A percentile compares a stretch with the other conserved stretches of the same genome.
Evolutionary conservation across 1,140 invertebrate genomes (phyloP).

Genomic region (Leptoteleia sp.): DNA sequence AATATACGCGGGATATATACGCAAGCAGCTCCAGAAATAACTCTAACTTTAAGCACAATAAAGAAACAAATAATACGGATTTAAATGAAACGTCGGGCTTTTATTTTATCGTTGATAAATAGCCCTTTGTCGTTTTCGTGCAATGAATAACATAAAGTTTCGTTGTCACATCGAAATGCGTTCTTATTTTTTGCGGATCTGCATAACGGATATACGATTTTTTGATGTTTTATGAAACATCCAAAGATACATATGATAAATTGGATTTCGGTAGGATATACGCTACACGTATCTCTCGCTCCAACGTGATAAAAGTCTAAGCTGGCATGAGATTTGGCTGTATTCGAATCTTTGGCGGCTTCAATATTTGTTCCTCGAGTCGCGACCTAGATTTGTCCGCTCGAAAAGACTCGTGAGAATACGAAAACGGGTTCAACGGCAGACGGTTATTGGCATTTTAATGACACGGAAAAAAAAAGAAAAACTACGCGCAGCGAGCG

Average conservation of each 20-base stretch:
- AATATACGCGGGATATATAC: too few species aligned
- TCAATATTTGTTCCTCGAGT: conserved; percentile 63
- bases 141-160: conserved; percentile 53
- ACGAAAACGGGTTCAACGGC: conserved; percentile 53
- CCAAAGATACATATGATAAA: conserved; percentile 61
- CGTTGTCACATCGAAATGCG: too few species aligned
- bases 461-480: conserved; percentile 29
- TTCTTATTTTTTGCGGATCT: too few species aligned
- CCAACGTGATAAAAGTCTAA: conserved; percentile 65
- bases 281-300: conserved; percentile 63
- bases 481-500: too few species aligned
- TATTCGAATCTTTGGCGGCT: conserved; percentile 71
- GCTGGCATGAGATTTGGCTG: conserved; percentile 71
- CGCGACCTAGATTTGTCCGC: conserved; percentile 65
- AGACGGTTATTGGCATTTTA: conserved; percentile 66
- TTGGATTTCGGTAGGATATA: conserved; percentile 63
- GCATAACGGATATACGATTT: too few species aligned
- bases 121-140: conserved; percentile 2
- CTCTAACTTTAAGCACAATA: not conserved
- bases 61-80: not conserved
- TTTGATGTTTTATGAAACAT: conserved; percentile 61
- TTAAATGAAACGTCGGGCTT: conserved; percentile 7
- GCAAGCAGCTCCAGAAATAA: too few species aligned
- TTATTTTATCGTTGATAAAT: conserved; percentile 25
- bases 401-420: conserved; percentile 57